Evolutionary conservation across 2,888 invertebrate genomes (phyloP).

Genomic region (Falcaria lacertinaria): DNA sequence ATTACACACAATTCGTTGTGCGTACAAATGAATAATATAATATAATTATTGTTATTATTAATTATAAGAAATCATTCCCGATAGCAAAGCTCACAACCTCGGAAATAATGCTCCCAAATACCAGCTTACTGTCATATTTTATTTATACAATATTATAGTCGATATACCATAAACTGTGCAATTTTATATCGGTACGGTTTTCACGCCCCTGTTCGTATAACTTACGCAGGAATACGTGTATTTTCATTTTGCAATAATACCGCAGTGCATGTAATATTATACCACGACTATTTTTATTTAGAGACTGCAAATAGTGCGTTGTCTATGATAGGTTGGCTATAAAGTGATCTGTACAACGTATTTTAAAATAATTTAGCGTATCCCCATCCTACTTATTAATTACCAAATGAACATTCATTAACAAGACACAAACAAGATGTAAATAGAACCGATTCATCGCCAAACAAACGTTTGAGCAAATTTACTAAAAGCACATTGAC

Average conservation of each 20-base stretch:
- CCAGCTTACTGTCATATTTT: conserved; percentile 69
- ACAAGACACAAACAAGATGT: conserved; percentile 26
- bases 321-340: conserved; percentile 47
- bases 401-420: conserved; percentile 23
- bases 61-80: conserved; percentile 72
- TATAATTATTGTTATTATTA: conserved; percentile 45
- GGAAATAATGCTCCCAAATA: conserved; percentile 79
- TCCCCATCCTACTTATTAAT: conserved; percentile 19
- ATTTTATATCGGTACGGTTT: conserved; percentile 26
- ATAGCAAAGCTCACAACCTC: conserved; percentile 76
- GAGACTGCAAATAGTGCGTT: conserved; percentile 22
- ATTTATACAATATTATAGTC: conserved; percentile 49
- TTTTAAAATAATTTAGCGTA: conserved; percentile 7
- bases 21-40: conserved; percentile 58
- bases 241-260: background rate
- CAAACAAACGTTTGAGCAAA: conserved; percentile 70
- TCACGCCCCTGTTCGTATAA: conserved; percentile 3
- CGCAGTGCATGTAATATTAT: conserved; percentile 58
- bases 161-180: conserved; percentile 43
- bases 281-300: conserved; percentile 25
- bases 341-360: conserved; percentile 22
- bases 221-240: conserved; percentile 3
- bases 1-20: conserved; percentile 64
- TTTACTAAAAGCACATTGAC: conserved; percentile 62
- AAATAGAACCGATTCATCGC: conserved; percentile 37